Base-by-base conservation (phyloP, 2,888 invertebrate species). In the Eucriotettix oculatus region DNA sequence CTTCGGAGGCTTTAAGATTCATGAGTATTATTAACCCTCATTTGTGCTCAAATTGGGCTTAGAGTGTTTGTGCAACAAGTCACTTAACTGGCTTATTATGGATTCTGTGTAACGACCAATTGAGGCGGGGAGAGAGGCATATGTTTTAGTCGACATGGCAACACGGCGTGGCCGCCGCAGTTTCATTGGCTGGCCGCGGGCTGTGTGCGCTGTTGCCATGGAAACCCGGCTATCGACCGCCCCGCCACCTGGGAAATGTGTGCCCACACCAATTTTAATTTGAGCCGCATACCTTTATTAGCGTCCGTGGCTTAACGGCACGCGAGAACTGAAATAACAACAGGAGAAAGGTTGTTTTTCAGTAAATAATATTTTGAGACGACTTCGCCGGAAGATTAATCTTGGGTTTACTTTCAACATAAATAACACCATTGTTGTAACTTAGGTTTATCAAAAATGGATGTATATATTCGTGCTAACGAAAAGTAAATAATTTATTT, bases 11-110 rank as follows among this genome's bases (percentile, higher is more conserved):
- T 48, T 48, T 48, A 48, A 48, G 48, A 48, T 48, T 12, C 48
- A 48, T n/a, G 14, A 14, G 48, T 48, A 48, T n/a, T n/a, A 48
- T 48, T 48, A 48, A 14, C 48, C 48, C 48, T 48, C 48, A 48
- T 48, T 48, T 48, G 48, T 48, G 48, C 48, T 48, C 48, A 48
- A 48, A 48, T 48, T 48, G 48, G 48, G 48, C 48, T 48, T 48
- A 48, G 48, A 14, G 48, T 48, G 48, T 48, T 48, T 48, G 48
- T 48, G 55, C 55, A 55, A 55, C 42, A 55, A 55, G 55, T 55
- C 55, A 41, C n/a, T 41, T 55, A 55, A 55, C 40, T 55, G 41
- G 55, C 55, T 55, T 16, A 55, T 55, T 55, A 55, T 40, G 55
- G 55, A 42, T 55, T 16, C 55, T 40, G 41, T 40, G 55, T 48